Percentiles rank a stretch among this genome's conserved stretches.
These are phyloP conservation scores for Ophioderma brevispina DNA, from an alignment of 35 echinoderm and acorn worm species.

Conservation along the genomic window DNA sequence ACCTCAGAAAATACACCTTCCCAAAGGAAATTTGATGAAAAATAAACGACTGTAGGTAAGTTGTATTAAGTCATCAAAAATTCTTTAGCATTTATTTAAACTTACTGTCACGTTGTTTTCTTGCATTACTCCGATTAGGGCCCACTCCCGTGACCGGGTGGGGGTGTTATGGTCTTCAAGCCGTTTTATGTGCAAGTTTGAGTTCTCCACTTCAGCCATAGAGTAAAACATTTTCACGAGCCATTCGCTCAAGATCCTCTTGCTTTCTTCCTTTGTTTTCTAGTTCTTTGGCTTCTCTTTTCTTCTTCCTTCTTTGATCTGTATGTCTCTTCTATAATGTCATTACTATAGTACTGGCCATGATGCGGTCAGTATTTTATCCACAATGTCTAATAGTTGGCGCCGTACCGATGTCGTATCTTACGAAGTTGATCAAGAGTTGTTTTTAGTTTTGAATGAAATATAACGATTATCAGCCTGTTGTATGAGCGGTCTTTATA, in stretches of 20 bases:
- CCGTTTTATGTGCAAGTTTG: background rate
- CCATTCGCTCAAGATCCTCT: background rate
- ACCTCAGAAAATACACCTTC: too few species aligned
- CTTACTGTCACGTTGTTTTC: too few species aligned
- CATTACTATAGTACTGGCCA: background rate
- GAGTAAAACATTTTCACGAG: background rate
- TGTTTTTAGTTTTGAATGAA: background rate
- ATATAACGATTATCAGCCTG: too few species aligned
- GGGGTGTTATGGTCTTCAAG: background rate
- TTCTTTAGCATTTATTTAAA: too few species aligned
- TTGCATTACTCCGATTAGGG: too few species aligned
- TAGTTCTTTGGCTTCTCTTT: background rate
- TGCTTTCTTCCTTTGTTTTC: background rate
- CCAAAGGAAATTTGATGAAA: too few species aligned
- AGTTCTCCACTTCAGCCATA: background rate
- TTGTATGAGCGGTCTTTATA: background rate
- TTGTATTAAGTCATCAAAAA: too few species aligned
- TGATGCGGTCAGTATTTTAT: background rate
- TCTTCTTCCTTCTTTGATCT: background rate
- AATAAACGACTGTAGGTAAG: too few species aligned
- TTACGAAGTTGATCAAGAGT: background rate
- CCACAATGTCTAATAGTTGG: background rate
- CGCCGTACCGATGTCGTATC: background rate
- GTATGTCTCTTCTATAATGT: background rate
- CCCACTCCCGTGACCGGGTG: background rate